phyloP scores from a whole-genome alignment of 2,797 vertebrate species.

The Cryptoprocta ferox region DNA sequence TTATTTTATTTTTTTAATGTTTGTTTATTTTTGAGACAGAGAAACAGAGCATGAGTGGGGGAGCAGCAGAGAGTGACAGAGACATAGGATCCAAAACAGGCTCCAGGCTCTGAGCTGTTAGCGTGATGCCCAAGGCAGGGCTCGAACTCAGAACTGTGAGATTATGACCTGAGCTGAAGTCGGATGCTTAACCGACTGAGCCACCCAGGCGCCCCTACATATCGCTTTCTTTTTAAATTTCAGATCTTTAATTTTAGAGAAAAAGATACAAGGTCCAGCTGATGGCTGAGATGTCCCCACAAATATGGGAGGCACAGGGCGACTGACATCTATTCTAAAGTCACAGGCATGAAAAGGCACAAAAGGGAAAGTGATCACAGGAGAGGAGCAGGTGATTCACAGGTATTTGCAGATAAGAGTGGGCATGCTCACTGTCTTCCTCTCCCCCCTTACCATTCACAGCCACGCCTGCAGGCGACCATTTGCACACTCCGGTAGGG shows the following conservation, averaged over 20 bases:
- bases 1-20: no score
- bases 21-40: no score
- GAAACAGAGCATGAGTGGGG: no score
- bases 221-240: background rate
- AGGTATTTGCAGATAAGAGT: background rate
- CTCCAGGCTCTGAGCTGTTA: no score
- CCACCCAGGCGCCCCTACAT: no score
- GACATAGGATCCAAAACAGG: no score
- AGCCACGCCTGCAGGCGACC: background rate
- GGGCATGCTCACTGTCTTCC: fast-evolving
- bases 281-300: background rate
- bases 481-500: no score
- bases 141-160: no score
- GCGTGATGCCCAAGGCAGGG: no score
- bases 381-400: background rate
- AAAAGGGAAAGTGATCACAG: background rate
- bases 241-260: slow-evolving; percentile 6
- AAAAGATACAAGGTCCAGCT: background rate
- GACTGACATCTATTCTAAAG: background rate
- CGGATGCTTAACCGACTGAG: no score
- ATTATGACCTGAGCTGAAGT: no score
- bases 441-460: fast-evolving
- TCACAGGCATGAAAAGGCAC: background rate
- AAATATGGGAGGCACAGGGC: fast-evolving
- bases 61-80: no score